Evolutionary conservation across 2,113 vertebrate genomes (phyloP).

Genomic region (Trichomycterus rosablanca): DNA sequence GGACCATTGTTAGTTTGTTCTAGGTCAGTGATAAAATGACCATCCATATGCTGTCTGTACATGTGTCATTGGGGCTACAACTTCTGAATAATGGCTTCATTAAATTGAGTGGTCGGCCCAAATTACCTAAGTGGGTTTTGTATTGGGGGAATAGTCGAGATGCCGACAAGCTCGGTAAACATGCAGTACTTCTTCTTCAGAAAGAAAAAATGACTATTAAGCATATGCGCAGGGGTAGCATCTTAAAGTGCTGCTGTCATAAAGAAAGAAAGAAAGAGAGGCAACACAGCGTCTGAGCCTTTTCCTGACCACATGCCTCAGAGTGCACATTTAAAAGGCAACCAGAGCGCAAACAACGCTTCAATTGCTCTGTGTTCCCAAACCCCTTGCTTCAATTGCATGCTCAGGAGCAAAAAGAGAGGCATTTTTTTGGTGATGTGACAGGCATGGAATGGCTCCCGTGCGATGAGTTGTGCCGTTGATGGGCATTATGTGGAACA

Average conservation of each 20-base stretch:
- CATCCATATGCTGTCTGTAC: not conserved
- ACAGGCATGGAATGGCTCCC: conserved; percentile 36
- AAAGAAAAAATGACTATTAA: not conserved
- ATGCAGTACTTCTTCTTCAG: not conserved
- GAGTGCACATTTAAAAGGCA: conserved; percentile 31
- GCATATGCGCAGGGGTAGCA: not conserved
- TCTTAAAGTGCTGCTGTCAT: conserved; percentile 21
- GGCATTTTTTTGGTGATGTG: conserved; percentile 62
- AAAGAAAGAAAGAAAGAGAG: not conserved
- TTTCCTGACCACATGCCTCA: conserved; percentile 57
- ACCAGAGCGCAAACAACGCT: not conserved
- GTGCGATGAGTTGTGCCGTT: conserved; percentile 51
- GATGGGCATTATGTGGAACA: conserved; percentile 43
- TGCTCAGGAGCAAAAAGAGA: conserved; percentile 63
- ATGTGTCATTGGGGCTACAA: not conserved
- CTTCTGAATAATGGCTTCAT: not conserved
- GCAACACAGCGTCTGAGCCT: conserved; percentile 9
- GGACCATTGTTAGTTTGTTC: not conserved
- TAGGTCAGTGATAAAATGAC: not conserved
- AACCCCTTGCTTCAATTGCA: conserved; percentile 49
- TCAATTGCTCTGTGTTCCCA: conserved; percentile 43
- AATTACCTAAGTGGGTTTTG: not conserved
- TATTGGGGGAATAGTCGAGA: conserved; percentile 5
- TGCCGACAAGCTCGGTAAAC: conserved; percentile 14
- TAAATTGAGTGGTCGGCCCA: not conserved